Conservation (phyloP, 2,113 vertebrate species). For the Ptychochromis oligacanthus region DNA sequence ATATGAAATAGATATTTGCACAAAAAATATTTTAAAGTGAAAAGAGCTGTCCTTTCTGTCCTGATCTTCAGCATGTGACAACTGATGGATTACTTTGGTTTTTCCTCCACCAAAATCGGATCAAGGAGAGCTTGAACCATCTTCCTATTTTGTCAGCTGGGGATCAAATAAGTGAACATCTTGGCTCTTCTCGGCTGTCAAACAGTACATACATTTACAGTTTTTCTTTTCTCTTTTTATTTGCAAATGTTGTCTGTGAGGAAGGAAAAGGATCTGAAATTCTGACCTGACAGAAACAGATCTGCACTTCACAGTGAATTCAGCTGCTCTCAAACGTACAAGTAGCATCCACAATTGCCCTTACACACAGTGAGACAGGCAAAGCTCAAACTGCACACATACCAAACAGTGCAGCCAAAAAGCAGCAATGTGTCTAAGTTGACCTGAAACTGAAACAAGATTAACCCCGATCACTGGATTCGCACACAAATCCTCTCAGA, state of each 20-base stretch:
- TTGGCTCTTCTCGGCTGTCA: constrained; percentile 2
- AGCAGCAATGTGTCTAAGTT: constrained; percentile 38
- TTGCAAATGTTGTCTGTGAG: constrained; percentile 25
- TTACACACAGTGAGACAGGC: neutral
- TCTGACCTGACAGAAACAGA: neutral
- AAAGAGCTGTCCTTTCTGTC: neutral
- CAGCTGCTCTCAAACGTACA: constrained; percentile 2
- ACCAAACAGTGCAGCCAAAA: constrained; percentile 4
- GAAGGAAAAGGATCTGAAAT: neutral
- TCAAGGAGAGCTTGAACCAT: neutral
- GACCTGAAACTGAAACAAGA: constrained; percentile 63
- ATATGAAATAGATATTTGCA: no score
- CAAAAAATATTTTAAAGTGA: neutral
- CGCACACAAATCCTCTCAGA: constrained; percentile 60
- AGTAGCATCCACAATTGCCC: constrained; percentile 15
- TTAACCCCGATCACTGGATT: constrained; percentile 62
- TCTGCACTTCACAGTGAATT: constrained; percentile 19
- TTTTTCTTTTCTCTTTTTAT: neutral
- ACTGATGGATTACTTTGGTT: neutral
- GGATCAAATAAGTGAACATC: neutral
- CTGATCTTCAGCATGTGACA: constrained; percentile 3
- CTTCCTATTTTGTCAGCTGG: neutral
- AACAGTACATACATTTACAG: neutral
- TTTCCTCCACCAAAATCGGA: neutral
- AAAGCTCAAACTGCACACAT: constrained; percentile 6